phyloP scores from a whole-genome alignment of 1,140 invertebrate species.

The Magallana ariakensis region DNA sequence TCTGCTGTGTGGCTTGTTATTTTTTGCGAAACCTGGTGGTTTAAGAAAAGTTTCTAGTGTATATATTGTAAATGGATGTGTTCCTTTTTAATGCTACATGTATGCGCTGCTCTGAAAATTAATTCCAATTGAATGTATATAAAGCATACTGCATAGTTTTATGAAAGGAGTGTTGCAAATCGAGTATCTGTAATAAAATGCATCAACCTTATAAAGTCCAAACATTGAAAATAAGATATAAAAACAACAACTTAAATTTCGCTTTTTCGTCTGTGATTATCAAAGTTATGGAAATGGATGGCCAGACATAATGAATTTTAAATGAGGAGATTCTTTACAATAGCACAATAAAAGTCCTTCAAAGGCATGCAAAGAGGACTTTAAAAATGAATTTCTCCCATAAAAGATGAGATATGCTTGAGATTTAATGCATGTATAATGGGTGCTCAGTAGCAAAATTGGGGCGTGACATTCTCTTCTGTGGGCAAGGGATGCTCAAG shows the following conservation, averaged over 20 bases:
- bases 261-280: background rate
- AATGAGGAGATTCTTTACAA: constrained; percentile 24
- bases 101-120: too few species aligned
- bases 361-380: background rate
- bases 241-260: background rate
- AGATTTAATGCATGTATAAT: constrained; percentile 35
- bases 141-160: too few species aligned
- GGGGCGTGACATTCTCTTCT: constrained; percentile 12
- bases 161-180: too few species aligned
- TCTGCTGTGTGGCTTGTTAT: too few species aligned
- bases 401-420: constrained; percentile 21
- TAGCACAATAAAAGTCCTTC: constrained; percentile 29
- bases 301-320: constrained; percentile 38
- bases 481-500: constrained; percentile 1
- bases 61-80: too few species aligned
- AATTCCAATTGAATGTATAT: too few species aligned
- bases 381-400: constrained; percentile 22
- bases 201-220: too few species aligned
- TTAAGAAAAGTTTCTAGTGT: too few species aligned
- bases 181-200: too few species aligned
- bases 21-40: too few species aligned
- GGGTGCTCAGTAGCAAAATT: constrained; percentile 8
- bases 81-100: too few species aligned
- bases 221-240: too few species aligned
- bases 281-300: constrained; percentile 22